Conservation (phyloP, 53 echinoderm and acorn worm genomes). For the Mesocentrotus franciscanus region DNA sequence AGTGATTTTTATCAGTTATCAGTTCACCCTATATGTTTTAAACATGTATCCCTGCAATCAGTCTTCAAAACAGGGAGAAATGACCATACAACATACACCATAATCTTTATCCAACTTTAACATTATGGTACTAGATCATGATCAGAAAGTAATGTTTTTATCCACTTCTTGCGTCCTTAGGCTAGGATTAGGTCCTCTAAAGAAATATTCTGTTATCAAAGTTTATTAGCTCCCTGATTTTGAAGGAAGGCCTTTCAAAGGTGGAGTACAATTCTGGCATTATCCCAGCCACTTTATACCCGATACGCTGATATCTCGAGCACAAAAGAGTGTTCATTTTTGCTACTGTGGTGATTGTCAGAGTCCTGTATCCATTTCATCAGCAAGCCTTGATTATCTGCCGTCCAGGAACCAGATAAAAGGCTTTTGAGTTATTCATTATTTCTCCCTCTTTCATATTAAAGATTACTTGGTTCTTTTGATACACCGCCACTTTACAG, state of each 20-base stretch:
- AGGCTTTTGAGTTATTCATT: not conserved
- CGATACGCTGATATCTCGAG: not conserved
- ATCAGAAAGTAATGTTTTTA: not conserved
- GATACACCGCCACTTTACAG: conserved; percentile 27
- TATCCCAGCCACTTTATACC: not conserved
- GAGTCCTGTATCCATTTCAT: not conserved
- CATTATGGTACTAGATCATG: not conserved
- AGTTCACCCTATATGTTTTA: too few species aligned
- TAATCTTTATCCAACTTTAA: not conserved
- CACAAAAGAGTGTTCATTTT: not conserved
- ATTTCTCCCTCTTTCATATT: not conserved
- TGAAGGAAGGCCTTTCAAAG: not conserved
- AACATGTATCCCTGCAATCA: too few species aligned
- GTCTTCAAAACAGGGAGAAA: not conserved
- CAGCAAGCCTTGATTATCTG: not conserved
- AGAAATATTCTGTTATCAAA: not conserved
- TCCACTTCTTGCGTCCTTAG: not conserved
- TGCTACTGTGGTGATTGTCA: conserved; percentile 2
- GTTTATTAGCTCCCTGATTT: not conserved
- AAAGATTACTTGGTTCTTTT: conserved; percentile 26
- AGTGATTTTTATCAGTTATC: too few species aligned
- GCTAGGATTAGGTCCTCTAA: not conserved
- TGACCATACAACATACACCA: not conserved
- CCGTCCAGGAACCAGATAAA: not conserved
- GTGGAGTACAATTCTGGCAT: not conserved